phyloP scores from a whole-genome alignment of 1,140 invertebrate species.

The Penaeus japonicus region DNA sequence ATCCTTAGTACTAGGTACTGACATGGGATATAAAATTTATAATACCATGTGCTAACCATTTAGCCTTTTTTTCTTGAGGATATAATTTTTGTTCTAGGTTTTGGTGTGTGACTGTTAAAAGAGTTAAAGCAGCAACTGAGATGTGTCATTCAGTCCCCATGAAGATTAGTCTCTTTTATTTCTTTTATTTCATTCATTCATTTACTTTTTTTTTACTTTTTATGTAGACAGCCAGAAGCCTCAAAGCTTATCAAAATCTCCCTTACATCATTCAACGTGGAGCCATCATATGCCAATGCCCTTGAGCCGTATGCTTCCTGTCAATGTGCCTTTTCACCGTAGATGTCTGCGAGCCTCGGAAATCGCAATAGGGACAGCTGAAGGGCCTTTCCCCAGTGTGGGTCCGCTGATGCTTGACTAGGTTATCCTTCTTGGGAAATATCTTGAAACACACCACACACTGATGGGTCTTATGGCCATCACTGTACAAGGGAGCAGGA shows the following conservation, averaged over 20 bases:
- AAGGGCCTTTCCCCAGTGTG: conserved; percentile 35
- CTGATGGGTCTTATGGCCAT: conserved; percentile 31
- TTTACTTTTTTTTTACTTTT: neutral
- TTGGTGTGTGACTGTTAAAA: too few relatives aligned
- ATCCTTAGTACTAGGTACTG: too few relatives aligned
- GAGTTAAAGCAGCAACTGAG: too few relatives aligned
- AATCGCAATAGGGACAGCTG: conserved; percentile 34
- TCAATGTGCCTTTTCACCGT: conserved; percentile 27
- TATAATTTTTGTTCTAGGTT: too few relatives aligned
- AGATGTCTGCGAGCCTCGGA: conserved; percentile 23
- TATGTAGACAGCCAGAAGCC: neutral
- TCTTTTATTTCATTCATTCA: neutral
- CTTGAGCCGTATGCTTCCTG: conserved; percentile 15
- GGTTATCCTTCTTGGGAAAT: conserved; percentile 36
- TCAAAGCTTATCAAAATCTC: neutral
- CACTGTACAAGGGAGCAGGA: conserved; percentile 28
- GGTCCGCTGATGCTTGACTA: conserved; percentile 34
- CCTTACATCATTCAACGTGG: conserved; percentile 23
- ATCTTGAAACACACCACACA: conserved; percentile 37
- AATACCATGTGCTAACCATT: too few relatives aligned
- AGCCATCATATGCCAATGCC: conserved; percentile 13
- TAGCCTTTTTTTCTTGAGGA: too few relatives aligned
- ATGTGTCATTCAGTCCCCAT: too few relatives aligned
- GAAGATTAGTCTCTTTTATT: too few relatives aligned
- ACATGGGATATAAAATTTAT: too few relatives aligned